These are phyloP conservation scores for Sphaerophoria taeniata DNA, from an alignment of 2,888 invertebrate genomes.

Conservation along the genomic window DNA sequence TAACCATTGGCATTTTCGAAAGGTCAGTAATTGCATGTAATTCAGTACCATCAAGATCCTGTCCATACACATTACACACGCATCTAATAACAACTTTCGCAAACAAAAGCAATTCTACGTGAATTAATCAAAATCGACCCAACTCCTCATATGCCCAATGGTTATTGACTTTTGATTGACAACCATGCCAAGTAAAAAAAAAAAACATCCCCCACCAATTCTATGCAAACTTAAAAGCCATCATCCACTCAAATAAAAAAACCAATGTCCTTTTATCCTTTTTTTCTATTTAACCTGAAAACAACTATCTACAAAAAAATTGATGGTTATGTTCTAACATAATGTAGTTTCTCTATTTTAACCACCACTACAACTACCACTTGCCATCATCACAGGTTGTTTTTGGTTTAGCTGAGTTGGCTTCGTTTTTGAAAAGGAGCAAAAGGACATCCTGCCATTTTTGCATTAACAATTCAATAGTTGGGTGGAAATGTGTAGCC, in stretches of 20 bases:
- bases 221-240: neutral
- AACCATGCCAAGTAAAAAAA: neutral
- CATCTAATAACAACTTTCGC: neutral
- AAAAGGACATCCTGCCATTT: conserved; percentile 19
- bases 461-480: conserved; percentile 51
- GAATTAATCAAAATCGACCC: conserved; percentile 53
- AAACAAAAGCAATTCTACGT: conserved; percentile 33
- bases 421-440: conserved; percentile 9
- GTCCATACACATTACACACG: no score
- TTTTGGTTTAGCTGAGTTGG: neutral
- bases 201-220: neutral
- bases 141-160: neutral
- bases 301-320: neutral
- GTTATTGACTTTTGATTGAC: conserved; percentile 51
- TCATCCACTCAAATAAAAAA: neutral
- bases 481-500: conserved; percentile 19
- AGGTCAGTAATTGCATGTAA: no score
- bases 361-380: neutral
- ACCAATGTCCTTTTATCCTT: conserved; percentile 12
- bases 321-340: neutral
- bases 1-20: no score
- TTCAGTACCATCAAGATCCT: no score
- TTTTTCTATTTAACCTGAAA: neutral
- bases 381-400: neutral
- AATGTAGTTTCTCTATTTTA: neutral